Base-by-base conservation (phyloP, 2,888 invertebrate genomes). In the Strigamia crassipes region DNA sequence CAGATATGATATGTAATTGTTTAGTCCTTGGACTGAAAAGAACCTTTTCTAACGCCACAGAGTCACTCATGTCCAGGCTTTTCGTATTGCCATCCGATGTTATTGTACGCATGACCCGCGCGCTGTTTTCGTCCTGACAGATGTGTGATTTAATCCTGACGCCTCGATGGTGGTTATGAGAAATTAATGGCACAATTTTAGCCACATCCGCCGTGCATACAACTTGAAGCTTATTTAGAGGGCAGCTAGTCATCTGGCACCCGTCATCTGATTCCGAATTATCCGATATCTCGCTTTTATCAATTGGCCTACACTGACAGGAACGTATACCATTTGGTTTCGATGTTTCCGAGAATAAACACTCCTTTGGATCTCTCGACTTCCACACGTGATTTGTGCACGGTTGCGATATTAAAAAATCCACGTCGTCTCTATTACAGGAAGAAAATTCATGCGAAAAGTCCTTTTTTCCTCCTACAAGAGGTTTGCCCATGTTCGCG, bases 11-110 rank as follows among this genome's bases (percentile, higher is more conserved):
- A 46, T 82, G 83, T 51, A 85, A 82, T 82, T 93, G 92, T 86
- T 92, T 93, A 31, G 93, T 93, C 79, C 92, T 90, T 15, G 93
- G 93, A 87, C 92, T 93, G 88, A 93, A 93, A 85, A 93, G 88
- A 81, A 93, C 92, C 88, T 92, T 92, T 86, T 92, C 92, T 83
- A 93, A 89, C 87, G 90, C 91, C 86, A 90, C 21, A 56, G 80
- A 56, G 15, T n/a, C 27, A 78, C 23, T 61, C 61, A 61, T 61
- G 18, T 61, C 56, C 56, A 56, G 18, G 9, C 15, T 21, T 1
- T 56, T 56, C 6, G 56, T 18, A 56, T 56, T n/a, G n/a, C n/a
- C 61, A 18, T 61, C 23, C 18, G 21, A n/a, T n/a, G n/a, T 46
- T n/a, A 18, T 61, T 61, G 61, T 21, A 18, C 23, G 23, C 18